These are phyloP conservation scores for Alces alces DNA, from an alignment of 2,113 vertebrate genomes.

Conservation along the genomic window DNA sequence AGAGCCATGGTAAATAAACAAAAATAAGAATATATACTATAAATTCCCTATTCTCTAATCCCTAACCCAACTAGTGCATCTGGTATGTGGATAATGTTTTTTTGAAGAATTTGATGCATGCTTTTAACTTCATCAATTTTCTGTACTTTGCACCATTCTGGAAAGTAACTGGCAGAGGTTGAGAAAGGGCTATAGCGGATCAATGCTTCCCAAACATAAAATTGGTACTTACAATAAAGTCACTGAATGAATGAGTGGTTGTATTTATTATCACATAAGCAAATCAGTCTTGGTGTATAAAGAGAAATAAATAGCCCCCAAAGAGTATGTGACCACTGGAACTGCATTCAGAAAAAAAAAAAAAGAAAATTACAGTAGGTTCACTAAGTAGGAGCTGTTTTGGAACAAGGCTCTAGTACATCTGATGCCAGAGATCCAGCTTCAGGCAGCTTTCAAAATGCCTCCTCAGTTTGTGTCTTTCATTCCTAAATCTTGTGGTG, in stretches of 20 bases:
- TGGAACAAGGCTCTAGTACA: accelerated
- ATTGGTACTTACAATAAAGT: neutral
- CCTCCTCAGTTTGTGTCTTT: neutral
- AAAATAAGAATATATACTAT: neutral
- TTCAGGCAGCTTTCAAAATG: neutral
- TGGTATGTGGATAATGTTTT: neutral
- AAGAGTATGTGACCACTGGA: neutral
- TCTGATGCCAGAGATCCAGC: neutral
- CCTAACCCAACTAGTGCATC: neutral
- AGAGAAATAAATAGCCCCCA: neutral
- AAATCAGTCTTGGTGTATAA: neutral
- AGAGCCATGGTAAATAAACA: neutral
- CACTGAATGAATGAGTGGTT: neutral
- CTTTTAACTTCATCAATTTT: neutral
- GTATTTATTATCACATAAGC: neutral
- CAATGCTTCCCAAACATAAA: neutral
- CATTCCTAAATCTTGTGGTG: neutral
- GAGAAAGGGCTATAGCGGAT: neutral
- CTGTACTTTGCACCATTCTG: neutral
- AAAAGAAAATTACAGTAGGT: neutral
- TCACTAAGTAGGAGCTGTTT: neutral
- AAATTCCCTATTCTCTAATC: neutral
- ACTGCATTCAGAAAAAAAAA: neutral
- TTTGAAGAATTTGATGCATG: neutral
- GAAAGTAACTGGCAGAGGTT: neutral